Evolutionary conservation across 2,797 vertebrate species (phyloP), one percentile per base, ranked within the genome.

Genomic region (Gallirallus australis): DNA sequence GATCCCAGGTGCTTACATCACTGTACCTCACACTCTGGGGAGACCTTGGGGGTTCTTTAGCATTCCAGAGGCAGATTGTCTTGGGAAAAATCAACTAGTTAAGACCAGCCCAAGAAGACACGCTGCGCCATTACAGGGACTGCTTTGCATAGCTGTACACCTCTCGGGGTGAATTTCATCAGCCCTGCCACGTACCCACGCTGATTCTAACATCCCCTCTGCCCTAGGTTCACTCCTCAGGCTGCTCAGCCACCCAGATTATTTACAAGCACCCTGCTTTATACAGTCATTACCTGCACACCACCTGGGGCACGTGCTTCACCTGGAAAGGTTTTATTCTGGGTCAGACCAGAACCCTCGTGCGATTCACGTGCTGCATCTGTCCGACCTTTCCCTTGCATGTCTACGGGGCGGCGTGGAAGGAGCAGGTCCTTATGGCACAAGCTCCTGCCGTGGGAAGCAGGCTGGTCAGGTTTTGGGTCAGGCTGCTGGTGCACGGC

Each of bases 351-450:
- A 64, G 60, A 54, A 60, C 23, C 39, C 77, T 37, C 30, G 68
- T 52, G 31, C 14, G 1, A 31, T 30, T 60, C 11, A 4, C 2
- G 27, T 40, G 71, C 61, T 48, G 16, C 64, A 48, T 37, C 69
- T 24, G 12, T 21, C 9, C 6, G 7, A 40, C 54, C 31, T 30
- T 79, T 10, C 65, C 70, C 76, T 66, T 56, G n/a, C 4, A 45
- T 52, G 50, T 50, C 65, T 7, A 2, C 0, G 0, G 42, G 17
- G 64, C 60, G 68, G 9, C 40, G 20, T 1, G 1, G 47, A 14
- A 27, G 27, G 3, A n/a, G 83, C 60, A 82, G 56, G 60, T 82
- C 59, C 47, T 15, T 18, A 60, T 21, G 59, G 81, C 52, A 17
- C 53, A 27, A 82, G 50, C 2, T 23, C 68, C 69, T 60, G 93